Percentiles rank a stretch among this genome's conserved stretches.
These are phyloP conservation scores for Alfaro cultratus DNA, from an alignment of 2,797 vertebrate genomes.

Conservation along the genomic window DNA sequence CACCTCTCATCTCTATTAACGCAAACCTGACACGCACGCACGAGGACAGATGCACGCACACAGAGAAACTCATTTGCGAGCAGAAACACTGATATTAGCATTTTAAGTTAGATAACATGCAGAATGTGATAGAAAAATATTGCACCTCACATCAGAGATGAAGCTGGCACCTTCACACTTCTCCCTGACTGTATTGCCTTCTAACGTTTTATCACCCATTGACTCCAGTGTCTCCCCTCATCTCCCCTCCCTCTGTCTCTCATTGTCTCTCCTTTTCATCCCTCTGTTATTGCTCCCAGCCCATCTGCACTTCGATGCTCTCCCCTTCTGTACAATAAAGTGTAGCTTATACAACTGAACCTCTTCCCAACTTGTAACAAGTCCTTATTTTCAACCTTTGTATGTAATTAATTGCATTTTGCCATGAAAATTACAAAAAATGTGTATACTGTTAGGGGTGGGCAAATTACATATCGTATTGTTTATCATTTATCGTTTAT, in stretches of 20 bases:
- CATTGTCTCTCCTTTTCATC: constrained; percentile 73
- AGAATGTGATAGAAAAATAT: constrained; percentile 32
- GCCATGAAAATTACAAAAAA: constrained; percentile 14
- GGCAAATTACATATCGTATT: too few relatives aligned
- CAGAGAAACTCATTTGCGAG: constrained; percentile 22
- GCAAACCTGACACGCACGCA: constrained; percentile 64
- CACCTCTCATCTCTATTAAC: constrained; percentile 83
- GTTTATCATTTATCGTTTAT: too few relatives aligned
- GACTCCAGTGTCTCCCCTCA: constrained; percentile 46
- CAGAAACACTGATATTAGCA: constrained; percentile 40
- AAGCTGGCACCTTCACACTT: constrained; percentile 43
- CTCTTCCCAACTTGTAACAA: constrained; percentile 54
- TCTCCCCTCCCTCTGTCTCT: constrained; percentile 48
- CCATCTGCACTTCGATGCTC: constrained; percentile 69
- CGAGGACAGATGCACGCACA: constrained; percentile 23
- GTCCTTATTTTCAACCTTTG: constrained; percentile 39
- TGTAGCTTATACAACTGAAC: constrained; percentile 61
- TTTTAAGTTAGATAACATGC: constrained; percentile 42
- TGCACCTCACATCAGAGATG: constrained; percentile 12
- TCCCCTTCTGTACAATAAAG: constrained; percentile 29
- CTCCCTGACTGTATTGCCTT: constrained; percentile 48
- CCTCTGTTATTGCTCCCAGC: constrained; percentile 70
- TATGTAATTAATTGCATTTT: constrained; percentile 27
- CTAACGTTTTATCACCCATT: constrained; percentile 68
- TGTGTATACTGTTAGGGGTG: not conserved